Base-by-base conservation (phyloP, 2,797 vertebrate species). In the Poecilia velifera region DNA sequence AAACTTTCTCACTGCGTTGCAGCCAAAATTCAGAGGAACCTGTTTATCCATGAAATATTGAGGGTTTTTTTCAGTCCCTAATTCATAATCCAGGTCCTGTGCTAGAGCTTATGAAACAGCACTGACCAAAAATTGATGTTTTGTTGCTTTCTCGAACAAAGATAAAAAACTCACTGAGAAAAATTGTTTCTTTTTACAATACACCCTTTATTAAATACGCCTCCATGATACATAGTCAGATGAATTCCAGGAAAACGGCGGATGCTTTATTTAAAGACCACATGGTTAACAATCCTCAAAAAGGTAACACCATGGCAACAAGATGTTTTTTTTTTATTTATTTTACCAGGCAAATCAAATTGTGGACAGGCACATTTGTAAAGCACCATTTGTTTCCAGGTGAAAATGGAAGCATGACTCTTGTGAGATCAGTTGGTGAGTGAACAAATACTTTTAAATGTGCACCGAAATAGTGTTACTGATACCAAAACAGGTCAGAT, bases 331-430 rank as follows among this genome's bases (percentile, higher is more conserved):
- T 86, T 88, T 34, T 2, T 2, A 2, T 34, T 34, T 34, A 34
- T 34, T 34, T 91, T 91, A 85, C 77, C 88, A 91, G 89, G 84
- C 82, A 91, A 89, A 85, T 91, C 83, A 92, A 87, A 91, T 76
- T 93, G 87, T 86, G 84, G 84, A 88, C 84, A 92, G 92, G 89
- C 91, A 93, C 89, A 36, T 78, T 84, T 90, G 90, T 79, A 84
- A 89, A 94, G 89, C 92, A 92, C 90, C 92, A 89, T 90, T 90
- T 91, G 79, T 89, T 90, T 92, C 80, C 76, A 76, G 82, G 77
- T 80, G 81, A 80, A 85, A 82, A 86, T 83, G 70, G 73, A 87
- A 76, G 78, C 82, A 72, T 43, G 72, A 80, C 77, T 88, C 47
- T 64, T 62, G 39, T 84, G 79, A 82, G 47, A 84, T 85, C 36